phyloP scores from a whole-genome alignment of 1,140 invertebrate species.

The Octopus bimaculoides region DNA sequence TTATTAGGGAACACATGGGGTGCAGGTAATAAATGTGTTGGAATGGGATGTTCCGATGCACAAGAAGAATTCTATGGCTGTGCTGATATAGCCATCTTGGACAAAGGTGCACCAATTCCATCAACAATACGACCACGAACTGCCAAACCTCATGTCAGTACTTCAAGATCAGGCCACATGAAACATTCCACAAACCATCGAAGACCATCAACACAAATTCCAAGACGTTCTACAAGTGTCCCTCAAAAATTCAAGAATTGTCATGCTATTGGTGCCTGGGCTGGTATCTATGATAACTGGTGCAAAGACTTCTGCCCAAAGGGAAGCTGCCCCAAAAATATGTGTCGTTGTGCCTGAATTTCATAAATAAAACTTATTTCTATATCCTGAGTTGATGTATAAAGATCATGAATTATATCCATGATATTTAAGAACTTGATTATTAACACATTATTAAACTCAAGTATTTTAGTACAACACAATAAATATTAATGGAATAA shows the following conservation, averaged over 20 bases:
- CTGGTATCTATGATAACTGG: background rate
- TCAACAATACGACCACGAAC: background rate
- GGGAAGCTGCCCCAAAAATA: background rate
- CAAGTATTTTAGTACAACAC: too few relatives aligned
- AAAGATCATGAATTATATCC: too few relatives aligned
- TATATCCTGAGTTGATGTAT: too few relatives aligned
- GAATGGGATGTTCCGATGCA: slow-evolving; percentile 33
- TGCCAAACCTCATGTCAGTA: background rate
- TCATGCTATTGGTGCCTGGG: background rate
- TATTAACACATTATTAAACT: too few relatives aligned
- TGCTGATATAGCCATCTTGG: slow-evolving; percentile 36
- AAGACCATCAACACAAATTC: background rate
- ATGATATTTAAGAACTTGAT: too few relatives aligned
- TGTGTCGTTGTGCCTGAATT: background rate
- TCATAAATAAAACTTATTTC: background rate
- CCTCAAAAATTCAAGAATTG: background rate
- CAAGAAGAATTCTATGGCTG: slow-evolving; percentile 47
- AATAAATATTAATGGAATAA: too few relatives aligned
- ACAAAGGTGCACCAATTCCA: background rate
- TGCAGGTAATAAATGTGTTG: slow-evolving; percentile 10
- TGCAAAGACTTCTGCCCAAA: background rate
- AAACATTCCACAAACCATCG: background rate
- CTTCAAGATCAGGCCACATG: background rate
- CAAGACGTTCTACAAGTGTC: background rate
- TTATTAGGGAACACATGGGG: slow-evolving; percentile 25